phyloP scores from a whole-genome alignment of 2,113 vertebrate species.

The Gobius niger region DNA sequence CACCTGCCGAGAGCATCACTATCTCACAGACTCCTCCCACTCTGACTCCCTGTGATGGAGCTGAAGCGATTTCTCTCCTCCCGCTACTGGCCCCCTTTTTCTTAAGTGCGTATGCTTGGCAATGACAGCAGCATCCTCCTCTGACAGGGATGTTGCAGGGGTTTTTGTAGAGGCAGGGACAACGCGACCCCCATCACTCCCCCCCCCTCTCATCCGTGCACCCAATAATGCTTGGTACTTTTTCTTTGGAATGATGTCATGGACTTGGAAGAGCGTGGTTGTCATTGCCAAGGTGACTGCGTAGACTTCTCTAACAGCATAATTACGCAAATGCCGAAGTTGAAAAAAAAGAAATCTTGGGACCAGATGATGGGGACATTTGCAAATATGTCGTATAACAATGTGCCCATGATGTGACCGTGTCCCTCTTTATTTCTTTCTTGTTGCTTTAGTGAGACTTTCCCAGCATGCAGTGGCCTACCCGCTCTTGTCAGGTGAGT shows the following conservation, averaged over 20 bases:
- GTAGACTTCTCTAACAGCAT: background rate
- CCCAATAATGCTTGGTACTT: conserved; percentile 25
- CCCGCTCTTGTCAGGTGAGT: conserved; percentile 61
- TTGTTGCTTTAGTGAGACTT: conserved; percentile 51
- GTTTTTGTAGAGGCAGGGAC: conserved; percentile 60
- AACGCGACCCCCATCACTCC: conserved; percentile 1
- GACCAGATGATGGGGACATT: background rate
- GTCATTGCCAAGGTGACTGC: conserved; percentile 65
- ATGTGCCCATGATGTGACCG: conserved; percentile 22
- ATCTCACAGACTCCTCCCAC: conserved; percentile 64
- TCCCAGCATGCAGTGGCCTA: conserved; percentile 58
- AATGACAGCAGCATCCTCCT: no score
- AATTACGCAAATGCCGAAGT: conserved; percentile 33
- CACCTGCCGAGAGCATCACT: conserved; percentile 77
- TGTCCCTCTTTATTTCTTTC: conserved; percentile 5
- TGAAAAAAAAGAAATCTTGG: conserved; percentile 17
- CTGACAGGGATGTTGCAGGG: conserved; percentile 57
- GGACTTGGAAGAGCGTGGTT: conserved; percentile 38
- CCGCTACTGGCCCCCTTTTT: background rate
- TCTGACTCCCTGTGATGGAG: conserved; percentile 49
- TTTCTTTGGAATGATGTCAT: conserved; percentile 67
- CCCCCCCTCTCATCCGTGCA: background rate
- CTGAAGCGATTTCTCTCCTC: conserved; percentile 33
- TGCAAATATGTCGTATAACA: background rate
- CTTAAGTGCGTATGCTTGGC: background rate